These are phyloP conservation scores for Ophiothrix spiculata DNA, from an alignment of 35 echinoderm and acorn worm species.

Conservation along the genomic window DNA sequence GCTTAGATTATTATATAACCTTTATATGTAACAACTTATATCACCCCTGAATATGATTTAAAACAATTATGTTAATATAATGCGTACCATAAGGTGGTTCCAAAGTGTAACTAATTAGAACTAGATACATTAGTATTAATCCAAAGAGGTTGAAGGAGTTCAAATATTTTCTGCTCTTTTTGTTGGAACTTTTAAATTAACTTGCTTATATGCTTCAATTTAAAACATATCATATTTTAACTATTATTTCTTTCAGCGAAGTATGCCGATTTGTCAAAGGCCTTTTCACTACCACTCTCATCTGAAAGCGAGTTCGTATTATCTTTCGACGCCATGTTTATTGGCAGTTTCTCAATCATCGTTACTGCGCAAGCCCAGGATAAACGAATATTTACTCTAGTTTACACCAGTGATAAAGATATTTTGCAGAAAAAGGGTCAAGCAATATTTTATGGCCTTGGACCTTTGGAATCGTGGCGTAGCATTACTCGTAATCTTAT, in stretches of 20 bases:
- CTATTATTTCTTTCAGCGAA: background rate
- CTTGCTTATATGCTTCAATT: too few species aligned
- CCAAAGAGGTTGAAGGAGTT: too few species aligned
- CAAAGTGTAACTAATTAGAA: too few species aligned
- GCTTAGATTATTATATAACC: too few species aligned
- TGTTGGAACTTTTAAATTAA: too few species aligned
- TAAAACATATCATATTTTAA: too few species aligned
- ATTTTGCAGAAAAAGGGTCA: conserved; percentile 33
- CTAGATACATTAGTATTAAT: too few species aligned
- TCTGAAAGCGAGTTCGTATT: conserved; percentile 39
- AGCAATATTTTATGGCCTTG: conserved; percentile 60
- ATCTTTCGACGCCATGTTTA: conserved; percentile 62
- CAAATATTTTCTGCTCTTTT: too few species aligned
- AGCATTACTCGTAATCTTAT: conserved; percentile 68
- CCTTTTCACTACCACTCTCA: background rate
- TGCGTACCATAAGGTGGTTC: too few species aligned
- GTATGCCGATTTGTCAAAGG: background rate
- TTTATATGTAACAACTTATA: too few species aligned
- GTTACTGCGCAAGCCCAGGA: conserved; percentile 62
- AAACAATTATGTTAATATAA: too few species aligned
- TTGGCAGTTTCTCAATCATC: conserved; percentile 56
- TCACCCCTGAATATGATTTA: too few species aligned
- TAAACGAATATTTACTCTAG: conserved; percentile 37
- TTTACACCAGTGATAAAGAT: conserved; percentile 49
- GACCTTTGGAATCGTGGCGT: conserved; percentile 52